Conservation (phyloP, 2,888 invertebrate species). For the Heliconius aoede region DNA sequence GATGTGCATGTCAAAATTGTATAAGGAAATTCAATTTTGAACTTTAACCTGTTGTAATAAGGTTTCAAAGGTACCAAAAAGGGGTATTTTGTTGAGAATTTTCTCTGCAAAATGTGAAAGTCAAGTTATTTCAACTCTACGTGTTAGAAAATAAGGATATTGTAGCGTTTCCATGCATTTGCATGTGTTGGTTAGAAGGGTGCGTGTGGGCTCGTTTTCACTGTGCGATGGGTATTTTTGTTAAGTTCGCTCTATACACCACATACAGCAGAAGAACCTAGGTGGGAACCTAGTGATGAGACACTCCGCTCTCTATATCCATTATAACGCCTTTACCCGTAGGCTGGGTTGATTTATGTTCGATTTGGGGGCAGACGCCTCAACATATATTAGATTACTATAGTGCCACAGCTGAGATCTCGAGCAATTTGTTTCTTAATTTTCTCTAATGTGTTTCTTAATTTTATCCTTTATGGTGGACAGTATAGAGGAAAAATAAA, state of each 20-base stretch:
- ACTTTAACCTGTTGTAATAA: conserved; percentile 23
- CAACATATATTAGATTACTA: too few species aligned
- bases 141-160: conserved; percentile 21
- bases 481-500: background rate
- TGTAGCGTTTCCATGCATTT: conserved; percentile 26
- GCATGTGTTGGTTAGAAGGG: conserved; percentile 51
- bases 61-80: background rate
- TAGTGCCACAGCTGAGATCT: background rate
- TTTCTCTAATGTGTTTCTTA: background rate
- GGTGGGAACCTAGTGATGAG: background rate
- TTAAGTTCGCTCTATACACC: background rate
- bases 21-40: conserved; percentile 11
- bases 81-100: background rate
- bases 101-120: conserved; percentile 9
- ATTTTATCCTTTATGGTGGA: background rate
- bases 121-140: conserved; percentile 21
- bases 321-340: too few species aligned
- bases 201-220: conserved; percentile 51
- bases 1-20: background rate
- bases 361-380: background rate
- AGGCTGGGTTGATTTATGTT: background rate
- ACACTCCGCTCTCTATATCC: background rate
- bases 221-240: conserved; percentile 29
- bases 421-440: background rate
- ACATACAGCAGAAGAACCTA: background rate